Percentiles rank a stretch among this genome's conserved stretches.
These are phyloP conservation scores for Leptobrachium ailaonicum DNA, from an alignment of 2,113 vertebrate genomes.

Conservation along the genomic window DNA sequence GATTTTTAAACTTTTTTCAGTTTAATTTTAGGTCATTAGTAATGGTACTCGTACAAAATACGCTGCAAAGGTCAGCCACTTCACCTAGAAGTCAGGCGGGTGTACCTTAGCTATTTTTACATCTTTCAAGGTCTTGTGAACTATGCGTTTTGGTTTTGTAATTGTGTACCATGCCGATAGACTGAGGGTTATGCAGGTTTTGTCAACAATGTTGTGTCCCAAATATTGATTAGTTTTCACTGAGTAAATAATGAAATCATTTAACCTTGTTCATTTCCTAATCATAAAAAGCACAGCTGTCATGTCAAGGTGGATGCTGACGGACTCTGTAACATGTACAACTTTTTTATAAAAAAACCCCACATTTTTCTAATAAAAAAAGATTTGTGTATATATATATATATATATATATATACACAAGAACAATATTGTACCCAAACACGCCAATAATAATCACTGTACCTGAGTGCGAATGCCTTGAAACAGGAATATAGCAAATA, in stretches of 20 bases:
- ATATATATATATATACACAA: too few species aligned
- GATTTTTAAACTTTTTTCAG: not conserved
- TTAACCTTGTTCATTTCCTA: constrained; percentile 61
- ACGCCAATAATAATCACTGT: too few species aligned
- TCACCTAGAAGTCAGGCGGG: constrained; percentile 27
- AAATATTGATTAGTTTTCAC: constrained; percentile 65
- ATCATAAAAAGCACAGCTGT: constrained; percentile 58
- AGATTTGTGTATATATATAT: not conserved
- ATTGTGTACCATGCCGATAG: constrained; percentile 58
- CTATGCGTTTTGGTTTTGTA: constrained; percentile 65
- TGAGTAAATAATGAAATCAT: constrained; percentile 68
- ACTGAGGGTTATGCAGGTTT: constrained; percentile 51
- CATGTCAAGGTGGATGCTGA: constrained; percentile 32
- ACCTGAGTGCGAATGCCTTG: too few species aligned
- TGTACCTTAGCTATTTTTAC: constrained; percentile 46
- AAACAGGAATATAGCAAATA: too few species aligned
- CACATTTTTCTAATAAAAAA: not conserved
- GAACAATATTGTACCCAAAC: too few species aligned
- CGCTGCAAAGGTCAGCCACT: constrained; percentile 4
- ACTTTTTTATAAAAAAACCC: not conserved
- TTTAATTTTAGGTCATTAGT: not conserved
- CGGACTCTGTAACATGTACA: constrained; percentile 17
- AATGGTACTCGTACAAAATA: not conserved
- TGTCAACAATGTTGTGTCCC: constrained; percentile 65
- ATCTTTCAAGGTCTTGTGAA: constrained; percentile 55